Percentiles rank a stretch among this genome's conserved stretches.
Conservation (phyloP, 2,113 vertebrate species). For the Hystrix cristata region DNA sequence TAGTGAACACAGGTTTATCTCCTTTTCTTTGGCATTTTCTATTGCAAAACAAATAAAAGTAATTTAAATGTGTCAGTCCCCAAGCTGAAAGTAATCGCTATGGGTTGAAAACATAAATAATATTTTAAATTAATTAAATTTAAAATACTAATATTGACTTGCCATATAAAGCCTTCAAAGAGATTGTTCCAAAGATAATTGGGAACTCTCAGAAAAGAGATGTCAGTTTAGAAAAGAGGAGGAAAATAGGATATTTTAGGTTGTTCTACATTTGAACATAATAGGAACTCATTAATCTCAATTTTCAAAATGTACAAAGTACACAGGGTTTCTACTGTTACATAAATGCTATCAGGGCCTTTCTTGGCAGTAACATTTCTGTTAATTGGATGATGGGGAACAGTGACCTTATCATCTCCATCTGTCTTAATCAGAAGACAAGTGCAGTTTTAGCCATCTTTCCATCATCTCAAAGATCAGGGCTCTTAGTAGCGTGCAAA, state of each 20-base stretch:
- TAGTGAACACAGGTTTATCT: not conserved
- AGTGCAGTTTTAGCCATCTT: not conserved
- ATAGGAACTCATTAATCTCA: not conserved
- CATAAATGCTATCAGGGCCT: not conserved
- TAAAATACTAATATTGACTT: not conserved
- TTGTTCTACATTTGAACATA: not conserved
- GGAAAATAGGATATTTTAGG: not conserved
- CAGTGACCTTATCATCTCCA: not conserved
- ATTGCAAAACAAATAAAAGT: not conserved
- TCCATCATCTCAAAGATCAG: not conserved
- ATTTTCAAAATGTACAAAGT: not conserved
- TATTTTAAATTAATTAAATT: not conserved
- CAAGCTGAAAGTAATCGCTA: not conserved
- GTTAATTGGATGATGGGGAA: not conserved
- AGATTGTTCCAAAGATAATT: slow-evolving; percentile 9
- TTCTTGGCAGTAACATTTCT: not conserved
- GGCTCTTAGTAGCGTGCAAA: not conserved
- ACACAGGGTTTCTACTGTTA: not conserved
- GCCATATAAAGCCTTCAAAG: not conserved
- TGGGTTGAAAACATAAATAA: not conserved
- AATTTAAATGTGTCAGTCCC: not conserved
- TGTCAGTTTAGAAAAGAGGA: not conserved
- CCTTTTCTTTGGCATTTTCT: not conserved
- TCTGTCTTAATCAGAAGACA: not conserved
- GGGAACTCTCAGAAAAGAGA: not conserved